Evolutionary conservation across 2,797 vertebrate genomes (phyloP), one percentile per base, ranked within the genome.

Genomic region (Chloroceryle amazona): DNA sequence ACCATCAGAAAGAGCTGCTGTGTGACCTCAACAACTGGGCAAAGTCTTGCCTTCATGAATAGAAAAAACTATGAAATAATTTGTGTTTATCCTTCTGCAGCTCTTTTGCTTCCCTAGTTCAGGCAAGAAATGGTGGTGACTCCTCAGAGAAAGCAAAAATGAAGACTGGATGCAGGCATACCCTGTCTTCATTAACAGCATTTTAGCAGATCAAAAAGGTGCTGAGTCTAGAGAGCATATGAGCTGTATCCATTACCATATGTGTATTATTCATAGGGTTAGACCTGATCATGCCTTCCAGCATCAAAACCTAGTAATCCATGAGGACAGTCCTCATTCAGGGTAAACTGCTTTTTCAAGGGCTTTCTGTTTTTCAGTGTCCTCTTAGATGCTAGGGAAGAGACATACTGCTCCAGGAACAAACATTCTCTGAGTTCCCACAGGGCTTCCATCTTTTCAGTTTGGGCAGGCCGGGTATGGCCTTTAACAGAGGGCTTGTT

Each of bases 121-220:
- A 82, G 35, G 41, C 44, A 81, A 66, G 47, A 66, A 73, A 51
- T 23, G 26, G 16, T 35, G 58, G 70, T 5, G 6, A 20, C 33
- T 51, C 44, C 80, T 68, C 66, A 92, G n/a, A 83, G 33, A 75
- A 87, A 60, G 41, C 23, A 74, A 80, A 75, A 47, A 29, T 11
- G 13, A 66, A 26, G 29, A 74, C 35, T 10, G 4, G 55, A 87
- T 9, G 15, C 13, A 89, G 62, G 68, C 11, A 65, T 51, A 22
- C 7, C 18, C 4, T 70, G 54, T 55, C 68, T 78, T 75, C 37
- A 89, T 52, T 57, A 81, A n/a, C 29, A 8, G 89, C 10, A n/a
- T 75, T 88, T 90, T n/a, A 75, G 46, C 62, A 92, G 54, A 68
- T 84, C 71, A 90, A 78, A 96, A 88, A 65, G 72, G 49, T 89